Base-by-base conservation (phyloP, 2,888 invertebrate species). In the Bibio marci region DNA sequence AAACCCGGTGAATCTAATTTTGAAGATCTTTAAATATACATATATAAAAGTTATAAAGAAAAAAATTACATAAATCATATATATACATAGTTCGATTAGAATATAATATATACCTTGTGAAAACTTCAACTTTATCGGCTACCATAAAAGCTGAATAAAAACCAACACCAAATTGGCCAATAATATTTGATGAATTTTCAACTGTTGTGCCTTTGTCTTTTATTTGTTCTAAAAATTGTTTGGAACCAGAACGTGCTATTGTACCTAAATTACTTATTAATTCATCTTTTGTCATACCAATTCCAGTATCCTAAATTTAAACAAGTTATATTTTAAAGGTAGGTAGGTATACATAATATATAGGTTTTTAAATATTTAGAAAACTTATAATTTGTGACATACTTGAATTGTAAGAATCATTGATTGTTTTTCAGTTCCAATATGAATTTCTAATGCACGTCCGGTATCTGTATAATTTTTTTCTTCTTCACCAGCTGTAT, bases 141-240 rank as follows among this genome's bases (percentile, higher is more conserved):
- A 95, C 95, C 88, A 97, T 95, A 57, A 97, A 97, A 1, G 85
- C 80, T 12, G 95, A 94, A 60, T 97, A 97, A 61, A 97, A 97
- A 2, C 95, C 97, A 14, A 97, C 97, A 47, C 95, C 97, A 67
- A 97, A 97, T 59, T 97, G 94, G 4, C 95, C 92, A 56, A 94
- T 92, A 38, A 94, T 90, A 45, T 80, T 76, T 36, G 73, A 78
- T 0, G 73, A 59, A 47, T 71, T 73, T 11, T 75, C 73, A 19
- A 66, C 62, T 2, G 68, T 65, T 4, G 67, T 61, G 31, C 72
- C 67, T 49, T 77, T 71, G 37, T 74, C 69, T 54, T 83, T 79
- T 19, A 91, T 62, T 57, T 90, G 73, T 54, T 92, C 81, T 45
- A 94, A 62, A 53, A 92, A 94, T 14, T 83, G 81, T 58, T 94